phyloP scores from a whole-genome alignment of 1,140 invertebrate species.

The Drosophila carrolli region DNA sequence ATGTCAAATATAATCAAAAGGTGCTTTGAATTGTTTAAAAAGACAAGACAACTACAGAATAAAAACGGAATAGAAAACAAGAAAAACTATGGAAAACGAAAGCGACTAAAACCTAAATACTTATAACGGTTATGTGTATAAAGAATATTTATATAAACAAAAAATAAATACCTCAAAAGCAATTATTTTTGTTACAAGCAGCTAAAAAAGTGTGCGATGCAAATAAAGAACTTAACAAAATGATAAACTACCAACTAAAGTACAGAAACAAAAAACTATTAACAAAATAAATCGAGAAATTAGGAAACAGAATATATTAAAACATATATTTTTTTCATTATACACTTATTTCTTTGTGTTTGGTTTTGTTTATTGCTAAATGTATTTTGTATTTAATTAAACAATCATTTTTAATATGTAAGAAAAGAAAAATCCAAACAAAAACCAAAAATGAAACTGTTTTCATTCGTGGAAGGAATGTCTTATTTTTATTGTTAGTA shows the following conservation, averaged over 20 bases:
- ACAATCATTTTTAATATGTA: slow-evolving; percentile 36
- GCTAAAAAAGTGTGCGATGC: slow-evolving; percentile 49
- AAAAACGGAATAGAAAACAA: slow-evolving; percentile 38
- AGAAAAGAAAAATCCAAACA: slow-evolving; percentile 34
- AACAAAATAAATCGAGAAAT: slow-evolving; percentile 44
- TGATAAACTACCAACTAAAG: slow-evolving; percentile 56
- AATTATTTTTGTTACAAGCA: slow-evolving; percentile 83
- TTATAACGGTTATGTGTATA: slow-evolving; percentile 74
- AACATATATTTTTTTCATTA: slow-evolving; percentile 55
- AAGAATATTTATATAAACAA: slow-evolving; percentile 80
- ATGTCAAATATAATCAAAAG: slow-evolving; percentile 84
- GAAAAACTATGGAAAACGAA: slow-evolving; percentile 67
- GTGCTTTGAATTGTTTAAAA: slow-evolving; percentile 84
- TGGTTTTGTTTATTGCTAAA: slow-evolving; percentile 41
- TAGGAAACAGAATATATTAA: slow-evolving; percentile 61
- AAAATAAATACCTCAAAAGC: slow-evolving; percentile 83
- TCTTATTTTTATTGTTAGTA: slow-evolving; percentile 56
- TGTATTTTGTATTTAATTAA: slow-evolving; percentile 60
- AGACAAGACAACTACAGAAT: slow-evolving; percentile 75
- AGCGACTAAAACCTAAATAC: slow-evolving; percentile 74
- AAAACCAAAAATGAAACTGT: slow-evolving; percentile 46
- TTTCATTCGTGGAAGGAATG: slow-evolving; percentile 62
- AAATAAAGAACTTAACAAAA: slow-evolving; percentile 58
- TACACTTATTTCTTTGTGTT: slow-evolving; percentile 51
- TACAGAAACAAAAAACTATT: slow-evolving; percentile 47